A percentile compares a stretch with the other conserved stretches of the same genome.
Evolutionary conservation across 2,888 invertebrate genomes (phyloP).

Genomic region (Acronicta leporina): DNA sequence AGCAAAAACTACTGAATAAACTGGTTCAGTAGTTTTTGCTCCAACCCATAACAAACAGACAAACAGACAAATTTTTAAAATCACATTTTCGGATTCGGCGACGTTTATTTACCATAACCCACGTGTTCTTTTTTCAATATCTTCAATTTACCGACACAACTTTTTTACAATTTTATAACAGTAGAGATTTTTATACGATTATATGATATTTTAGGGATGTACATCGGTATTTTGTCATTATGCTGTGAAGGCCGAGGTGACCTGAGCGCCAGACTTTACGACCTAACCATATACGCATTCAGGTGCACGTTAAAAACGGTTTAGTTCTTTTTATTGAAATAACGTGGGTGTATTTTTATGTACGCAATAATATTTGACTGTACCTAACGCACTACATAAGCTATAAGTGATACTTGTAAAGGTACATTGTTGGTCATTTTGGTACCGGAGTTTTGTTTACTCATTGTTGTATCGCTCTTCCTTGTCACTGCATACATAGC

Average conservation of each 20-base stretch:
- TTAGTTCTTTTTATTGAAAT: constrained; percentile 42
- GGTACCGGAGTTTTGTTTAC: constrained; percentile 25
- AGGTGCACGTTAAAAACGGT: constrained; percentile 36
- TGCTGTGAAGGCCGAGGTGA: constrained; percentile 47
- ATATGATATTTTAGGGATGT: constrained; percentile 54
- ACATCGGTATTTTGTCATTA: constrained; percentile 48
- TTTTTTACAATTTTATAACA: no score
- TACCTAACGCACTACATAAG: constrained; percentile 15
- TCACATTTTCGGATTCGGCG: no score
- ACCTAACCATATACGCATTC: constrained; percentile 43
- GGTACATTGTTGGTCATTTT: constrained; percentile 27
- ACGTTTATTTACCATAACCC: no score
- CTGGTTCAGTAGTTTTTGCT: no score
- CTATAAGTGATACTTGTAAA: constrained; percentile 46
- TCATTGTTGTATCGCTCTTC: constrained; percentile 44
- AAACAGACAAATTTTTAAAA: no score
- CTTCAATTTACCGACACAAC: no score
- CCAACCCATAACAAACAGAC: no score
- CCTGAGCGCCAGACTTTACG: constrained; percentile 41
- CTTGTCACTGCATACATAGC: constrained; percentile 35
- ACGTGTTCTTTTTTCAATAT: no score
- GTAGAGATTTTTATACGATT: constrained; percentile 67
- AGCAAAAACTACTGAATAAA: no score
- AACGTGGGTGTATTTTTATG: constrained; percentile 43
- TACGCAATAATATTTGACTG: constrained; percentile 35